Evolutionary conservation across 2,888 invertebrate species (phyloP), one percentile per base, ranked within the genome.

Genomic region (Thymelicus acteon): DNA sequence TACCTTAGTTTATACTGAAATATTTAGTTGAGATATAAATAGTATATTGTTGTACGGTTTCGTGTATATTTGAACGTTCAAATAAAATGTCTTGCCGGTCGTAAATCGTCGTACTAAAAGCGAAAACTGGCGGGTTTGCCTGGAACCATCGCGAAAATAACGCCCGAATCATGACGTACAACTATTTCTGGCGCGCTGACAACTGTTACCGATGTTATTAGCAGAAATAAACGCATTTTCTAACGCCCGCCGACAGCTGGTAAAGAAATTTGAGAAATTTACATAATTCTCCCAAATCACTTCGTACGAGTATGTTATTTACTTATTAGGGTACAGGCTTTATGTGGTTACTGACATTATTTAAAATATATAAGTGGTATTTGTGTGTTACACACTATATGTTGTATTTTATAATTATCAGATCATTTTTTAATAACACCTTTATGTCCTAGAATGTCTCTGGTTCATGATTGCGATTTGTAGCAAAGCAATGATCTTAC

Each of bases 151-250:
- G 86, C 86, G 76, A 87, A 89, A 88, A 89, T 89, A 88, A 81
- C 85, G 77, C 71, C 31, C 63, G 65, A 71, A 70, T 62, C 64
- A 75, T 83, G 85, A 85, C 82, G 83, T 78, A 81, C 77, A 44
- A 77, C 79, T 85, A 82, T 84, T 86, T 79, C 86, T 91, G 92
- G 92, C 90, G 71, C 70, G 75, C 84, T 86, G 87, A 84, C 90
- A 89, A 87, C 77, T 78, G 80, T 80, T 78, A 77, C 85, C 80
- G 81, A 85, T 82, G 86, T 86, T 84, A 85, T 87, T 83, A 82
- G 82, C 86, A 76, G 82, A 90, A 90, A 90, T 90, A 88, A 88
- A 83, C 40, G 58, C 15, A 49, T 72, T 63, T 62, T 49, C 19
- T 1, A 64, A 60, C 54, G 37, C 49, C 44, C 19, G 47, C 54